Conservation (phyloP, 2,113 vertebrate genomes). For the Macrotis lagotis region DNA sequence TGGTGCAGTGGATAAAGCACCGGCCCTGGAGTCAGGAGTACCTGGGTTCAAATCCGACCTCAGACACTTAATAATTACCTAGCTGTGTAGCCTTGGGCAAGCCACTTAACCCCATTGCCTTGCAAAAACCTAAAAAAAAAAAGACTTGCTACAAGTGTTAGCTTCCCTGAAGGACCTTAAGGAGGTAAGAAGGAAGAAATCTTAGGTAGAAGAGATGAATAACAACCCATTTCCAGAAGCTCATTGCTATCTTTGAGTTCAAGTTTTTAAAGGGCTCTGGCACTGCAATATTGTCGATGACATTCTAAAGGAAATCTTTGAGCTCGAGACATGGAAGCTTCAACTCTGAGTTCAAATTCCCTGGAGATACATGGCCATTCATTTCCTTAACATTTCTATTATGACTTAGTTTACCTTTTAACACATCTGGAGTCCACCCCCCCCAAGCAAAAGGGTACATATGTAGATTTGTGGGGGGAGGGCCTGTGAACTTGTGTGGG, state of each 20-base stretch:
- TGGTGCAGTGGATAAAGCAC: too few relatives aligned
- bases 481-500: neutral
- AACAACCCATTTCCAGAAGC: neutral
- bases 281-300: conserved; percentile 43
- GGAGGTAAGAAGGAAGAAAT: neutral
- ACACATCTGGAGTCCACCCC: neutral
- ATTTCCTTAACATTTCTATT: conserved; percentile 38
- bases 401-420: conserved; percentile 33
- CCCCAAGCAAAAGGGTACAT: neutral
- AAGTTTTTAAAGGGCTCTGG: conserved; percentile 54
- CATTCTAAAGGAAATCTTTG: conserved; percentile 21
- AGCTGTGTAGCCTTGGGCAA: too few relatives aligned
- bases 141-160: neutral
- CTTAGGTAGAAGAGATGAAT: neutral
- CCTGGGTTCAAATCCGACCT: too few relatives aligned
- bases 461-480: neutral
- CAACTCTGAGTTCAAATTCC: conserved; percentile 56
- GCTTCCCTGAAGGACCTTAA: neutral
- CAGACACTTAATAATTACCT: too few relatives aligned
- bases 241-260: conserved; percentile 24
- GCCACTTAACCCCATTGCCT: too few relatives aligned
- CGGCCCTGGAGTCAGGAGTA: too few relatives aligned
- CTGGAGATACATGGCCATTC: conserved; percentile 45
- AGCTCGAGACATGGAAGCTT: conserved; percentile 15
- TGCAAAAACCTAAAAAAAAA: too few relatives aligned